phyloP scores from a whole-genome alignment of 1,140 invertebrate species.

The Cydia splendana region DNA sequence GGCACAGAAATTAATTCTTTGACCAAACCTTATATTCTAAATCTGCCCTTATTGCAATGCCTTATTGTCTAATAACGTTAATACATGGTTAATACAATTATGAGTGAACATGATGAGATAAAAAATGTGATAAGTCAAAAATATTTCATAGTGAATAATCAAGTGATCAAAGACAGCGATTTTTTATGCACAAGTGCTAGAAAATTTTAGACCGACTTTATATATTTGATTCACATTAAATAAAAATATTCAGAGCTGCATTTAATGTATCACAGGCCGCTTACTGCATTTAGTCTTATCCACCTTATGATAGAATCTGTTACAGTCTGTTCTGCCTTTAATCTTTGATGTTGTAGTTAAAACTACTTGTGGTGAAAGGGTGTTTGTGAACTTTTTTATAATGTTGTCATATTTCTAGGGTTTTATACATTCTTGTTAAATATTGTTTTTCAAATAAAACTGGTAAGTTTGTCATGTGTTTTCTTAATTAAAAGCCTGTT shows the following conservation, averaged over 20 bases:
- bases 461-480: neutral
- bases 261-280: too few relatives aligned
- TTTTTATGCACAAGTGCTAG: neutral
- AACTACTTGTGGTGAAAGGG: neutral
- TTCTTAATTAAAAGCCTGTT: neutral
- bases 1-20: too few relatives aligned
- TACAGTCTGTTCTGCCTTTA: neutral
- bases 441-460: neutral
- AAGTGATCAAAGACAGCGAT: neutral
- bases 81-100: neutral
- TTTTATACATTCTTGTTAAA: constrained; percentile 9
- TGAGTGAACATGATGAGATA: neutral
- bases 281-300: too few relatives aligned
- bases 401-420: neutral
- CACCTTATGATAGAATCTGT: too few relatives aligned
- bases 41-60: neutral
- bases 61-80: neutral
- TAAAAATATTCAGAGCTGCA: too few relatives aligned
- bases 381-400: neutral
- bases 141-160: neutral
- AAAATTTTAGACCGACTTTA: neutral
- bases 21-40: neutral
- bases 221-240: neutral
- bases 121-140: neutral
- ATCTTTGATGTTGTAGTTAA: neutral